Base-by-base conservation (phyloP, 2,888 invertebrate genomes). In the Archips xylosteana region DNA sequence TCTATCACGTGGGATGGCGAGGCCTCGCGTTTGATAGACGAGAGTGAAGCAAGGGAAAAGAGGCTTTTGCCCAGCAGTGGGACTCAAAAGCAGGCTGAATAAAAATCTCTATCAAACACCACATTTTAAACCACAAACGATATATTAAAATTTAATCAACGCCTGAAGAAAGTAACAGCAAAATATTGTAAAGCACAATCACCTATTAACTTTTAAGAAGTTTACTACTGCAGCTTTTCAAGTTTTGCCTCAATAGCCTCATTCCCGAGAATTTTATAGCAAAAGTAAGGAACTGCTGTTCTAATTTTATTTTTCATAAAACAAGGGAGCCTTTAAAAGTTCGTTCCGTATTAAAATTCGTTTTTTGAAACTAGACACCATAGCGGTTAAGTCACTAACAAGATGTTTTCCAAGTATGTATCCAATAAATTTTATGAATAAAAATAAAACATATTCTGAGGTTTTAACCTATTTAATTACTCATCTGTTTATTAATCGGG, bases 281-380 rank as follows among this genome's bases (percentile, higher is more conserved):
- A 81, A 80, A 88, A 85, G 81, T 85, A 76, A 71, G 75, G 78
- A 84, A 80, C 80, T 81, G 80, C 80, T 82, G 80, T 82, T 84
- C 83, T 83, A 82, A 79, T 81, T 82, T 77, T 73, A 76, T 81
- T 84, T 77, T 79, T 77, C 65, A 54, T 72, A 77, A 79, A 76
- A 71, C 59, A 51, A 71, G 71, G 57, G 69, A 57, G 71, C 75
- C 71, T 71, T 76, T 76, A 49, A 54, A 77, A 79, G 77, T 79
- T 80, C 72, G 75, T 76, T 75, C 78, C 71, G 75, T 74, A 76
- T 77, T 70, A 72, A 64, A 75, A 74, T 76, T 60, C 39, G 69
- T 67, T 65, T 70, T 54, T 45, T 36, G 13, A 10, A 64, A 49
- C n/a, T 64, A 32, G 47, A 5, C n/a, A 45, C n/a, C n/a, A 3